Evolutionary conservation across 2,888 invertebrate genomes (phyloP), one percentile per base, ranked within the genome.

Genomic region (Bembecia ichneumoniformis): DNA sequence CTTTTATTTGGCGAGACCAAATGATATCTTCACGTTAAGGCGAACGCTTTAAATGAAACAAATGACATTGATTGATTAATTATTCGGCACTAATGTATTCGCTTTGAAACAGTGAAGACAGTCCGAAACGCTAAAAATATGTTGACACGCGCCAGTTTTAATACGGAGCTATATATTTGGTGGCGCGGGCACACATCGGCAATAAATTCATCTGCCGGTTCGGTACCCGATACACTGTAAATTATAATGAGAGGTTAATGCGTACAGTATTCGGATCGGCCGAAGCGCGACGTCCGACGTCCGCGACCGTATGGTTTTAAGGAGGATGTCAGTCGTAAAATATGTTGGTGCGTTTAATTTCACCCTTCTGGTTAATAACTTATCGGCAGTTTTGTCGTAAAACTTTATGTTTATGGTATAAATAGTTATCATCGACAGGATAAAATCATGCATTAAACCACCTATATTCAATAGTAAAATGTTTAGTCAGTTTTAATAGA

Each of bases 161-260:
- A 76, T 73, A 71, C 71, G 68, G 69, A 62, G 58, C 59, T 74
- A 72, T 77, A 77, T 77, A 74, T 76, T 74, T 74, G 65, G 60
- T 54, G 58, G 60, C 61, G 66, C 62, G 64, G 63, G 71, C 74
- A 74, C 73, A 72, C 73, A 75, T 77, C 73, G 70, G 73, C 75
- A 66, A 77, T 83, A 82, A 84, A 84, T 83, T 77, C 69, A 77
- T 80, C 76, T 66, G 62, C 58, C 63, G 68, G 68, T 72, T 76
- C 76, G 77, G 76, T 70, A 75, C 67, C 68, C 71, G 76, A 71
- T 67, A 70, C 64, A 71, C 63, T 72, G 75, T 84, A 83, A 83
- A 84, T 84, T 83, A 82, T 86, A 82, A 81, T 83, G 82, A 82
- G 81, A 71, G 73, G 74, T 77, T 80, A 77, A 78, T 72, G 74